phyloP scores from a whole-genome alignment of 2,888 invertebrate species.

The Coenonympha glycerion region DNA sequence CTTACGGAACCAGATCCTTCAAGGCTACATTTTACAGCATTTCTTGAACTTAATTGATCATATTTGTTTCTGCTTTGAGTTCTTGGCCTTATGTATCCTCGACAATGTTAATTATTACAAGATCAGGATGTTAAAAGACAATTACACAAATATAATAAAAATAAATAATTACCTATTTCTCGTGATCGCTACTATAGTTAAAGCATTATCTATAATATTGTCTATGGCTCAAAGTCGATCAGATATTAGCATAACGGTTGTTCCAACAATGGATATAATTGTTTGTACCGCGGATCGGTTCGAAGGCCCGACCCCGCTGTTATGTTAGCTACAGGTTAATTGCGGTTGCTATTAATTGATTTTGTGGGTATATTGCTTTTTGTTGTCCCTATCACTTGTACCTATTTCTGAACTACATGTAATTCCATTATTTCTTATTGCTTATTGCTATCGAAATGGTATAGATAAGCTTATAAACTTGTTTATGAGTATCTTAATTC shows the following conservation, averaged over 20 bases:
- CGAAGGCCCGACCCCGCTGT: conserved; percentile 26
- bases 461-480: not conserved
- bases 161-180: not conserved
- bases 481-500: not conserved
- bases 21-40: too few species aligned
- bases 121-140: too few species aligned
- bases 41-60: too few species aligned
- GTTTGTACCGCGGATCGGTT: conserved; percentile 29
- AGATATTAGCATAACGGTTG: conserved; percentile 44
- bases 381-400: conserved; percentile 17
- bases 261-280: conserved; percentile 51
- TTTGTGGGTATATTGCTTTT: conserved; percentile 38
- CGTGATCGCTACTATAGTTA: not conserved
- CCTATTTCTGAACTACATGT: too few species aligned
- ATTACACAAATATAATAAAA: not conserved
- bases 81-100: too few species aligned
- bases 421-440: conserved; percentile 21
- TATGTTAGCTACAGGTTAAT: conserved; percentile 35
- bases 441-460: conserved; percentile 10
- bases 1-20: too few species aligned
- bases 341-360: conserved; percentile 59
- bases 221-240: conserved; percentile 34
- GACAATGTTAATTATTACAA: too few species aligned
- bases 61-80: too few species aligned
- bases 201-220: not conserved